Conservation (phyloP, 2,797 vertebrate species). For the Macroramphosus scolopax region DNA sequence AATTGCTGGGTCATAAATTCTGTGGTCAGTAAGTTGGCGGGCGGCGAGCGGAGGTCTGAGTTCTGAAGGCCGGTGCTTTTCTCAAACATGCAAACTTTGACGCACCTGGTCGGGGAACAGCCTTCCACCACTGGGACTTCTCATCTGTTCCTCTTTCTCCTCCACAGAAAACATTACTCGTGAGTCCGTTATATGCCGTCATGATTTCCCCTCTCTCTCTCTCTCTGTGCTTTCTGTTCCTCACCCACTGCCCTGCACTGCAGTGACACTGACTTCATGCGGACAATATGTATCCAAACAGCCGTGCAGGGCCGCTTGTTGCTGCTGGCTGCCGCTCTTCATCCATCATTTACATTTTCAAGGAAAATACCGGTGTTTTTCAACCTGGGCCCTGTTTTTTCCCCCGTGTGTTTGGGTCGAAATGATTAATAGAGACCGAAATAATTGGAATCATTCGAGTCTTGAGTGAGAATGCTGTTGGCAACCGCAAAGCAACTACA, state of each 20-base stretch:
- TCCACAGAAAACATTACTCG: slow-evolving; percentile 21
- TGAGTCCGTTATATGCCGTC: slow-evolving; percentile 18
- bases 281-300: slow-evolving; percentile 10
- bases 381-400: no score
- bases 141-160: slow-evolving; percentile 21
- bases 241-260: slow-evolving; percentile 12
- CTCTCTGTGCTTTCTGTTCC: slow-evolving; percentile 27
- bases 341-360: slow-evolving; percentile 3
- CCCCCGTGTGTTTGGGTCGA: no score
- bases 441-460: no score
- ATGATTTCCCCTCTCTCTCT: slow-evolving; percentile 27
- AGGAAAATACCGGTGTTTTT: no score
- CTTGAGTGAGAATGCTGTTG: no score
- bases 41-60: slow-evolving; percentile 2
- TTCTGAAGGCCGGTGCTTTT: slow-evolving; percentile 15
- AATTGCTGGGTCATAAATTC: slow-evolving; percentile 7
- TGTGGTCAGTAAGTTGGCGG: slow-evolving; percentile 1
- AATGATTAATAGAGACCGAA: no score
- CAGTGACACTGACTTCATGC: slow-evolving; percentile 16
- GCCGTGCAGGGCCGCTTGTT: no score
- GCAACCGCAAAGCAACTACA: no score
- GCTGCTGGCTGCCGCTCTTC: neutral
- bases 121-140: slow-evolving; percentile 8
- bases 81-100: slow-evolving; percentile 2
- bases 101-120: slow-evolving; percentile 16